These are phyloP conservation scores for Blennius ocellaris DNA, from an alignment of 2,113 vertebrate species.

Conservation along the genomic window DNA sequence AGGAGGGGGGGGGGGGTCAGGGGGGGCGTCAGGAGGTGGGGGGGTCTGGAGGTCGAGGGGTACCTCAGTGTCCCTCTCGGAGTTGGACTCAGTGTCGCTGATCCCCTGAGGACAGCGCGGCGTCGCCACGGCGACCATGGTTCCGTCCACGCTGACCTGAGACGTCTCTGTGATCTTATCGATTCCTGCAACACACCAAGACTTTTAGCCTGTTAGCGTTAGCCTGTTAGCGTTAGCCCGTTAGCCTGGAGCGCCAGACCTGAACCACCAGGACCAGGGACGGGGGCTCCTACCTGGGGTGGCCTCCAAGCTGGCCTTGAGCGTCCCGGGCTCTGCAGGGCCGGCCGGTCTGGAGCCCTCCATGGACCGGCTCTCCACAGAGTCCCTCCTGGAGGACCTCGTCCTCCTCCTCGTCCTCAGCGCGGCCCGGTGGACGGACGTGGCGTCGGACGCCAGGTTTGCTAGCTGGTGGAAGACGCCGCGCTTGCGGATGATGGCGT, in stretches of 20 bases:
- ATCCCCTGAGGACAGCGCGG: slow-evolving; percentile 64
- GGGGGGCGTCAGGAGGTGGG: background rate
- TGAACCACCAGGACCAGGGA: too few relatives aligned
- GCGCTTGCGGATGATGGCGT: slow-evolving; percentile 95
- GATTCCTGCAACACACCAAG: slow-evolving; percentile 82
- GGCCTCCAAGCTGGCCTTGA: slow-evolving; percentile 92
- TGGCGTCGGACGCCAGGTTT: slow-evolving; percentile 88
- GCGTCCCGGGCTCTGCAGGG: slow-evolving; percentile 89
- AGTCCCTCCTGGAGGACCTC: slow-evolving; percentile 84
- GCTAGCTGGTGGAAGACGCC: slow-evolving; percentile 94
- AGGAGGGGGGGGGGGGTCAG: accelerated
- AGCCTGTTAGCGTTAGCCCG: too few relatives aligned
- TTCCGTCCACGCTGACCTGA: slow-evolving; percentile 92
- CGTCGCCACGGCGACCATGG: slow-evolving; percentile 84
- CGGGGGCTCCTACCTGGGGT: slow-evolving; percentile 86
- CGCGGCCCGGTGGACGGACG: slow-evolving; percentile 89
- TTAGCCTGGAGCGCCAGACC: too few relatives aligned
- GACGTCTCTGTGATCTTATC: slow-evolving; percentile 96
- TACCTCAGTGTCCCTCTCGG: slow-evolving; percentile 77
- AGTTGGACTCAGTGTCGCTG: slow-evolving; percentile 82
- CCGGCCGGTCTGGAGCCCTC: slow-evolving; percentile 89
- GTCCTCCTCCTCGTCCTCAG: slow-evolving; percentile 88
- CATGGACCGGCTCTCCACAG: slow-evolving; percentile 87
- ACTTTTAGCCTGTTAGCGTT: too few relatives aligned
- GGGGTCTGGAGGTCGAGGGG: too few relatives aligned